Evolutionary conservation across 1,140 invertebrate genomes (phyloP), one percentile per base, ranked within the genome.

Genomic region (Zaprionus vittiger): DNA sequence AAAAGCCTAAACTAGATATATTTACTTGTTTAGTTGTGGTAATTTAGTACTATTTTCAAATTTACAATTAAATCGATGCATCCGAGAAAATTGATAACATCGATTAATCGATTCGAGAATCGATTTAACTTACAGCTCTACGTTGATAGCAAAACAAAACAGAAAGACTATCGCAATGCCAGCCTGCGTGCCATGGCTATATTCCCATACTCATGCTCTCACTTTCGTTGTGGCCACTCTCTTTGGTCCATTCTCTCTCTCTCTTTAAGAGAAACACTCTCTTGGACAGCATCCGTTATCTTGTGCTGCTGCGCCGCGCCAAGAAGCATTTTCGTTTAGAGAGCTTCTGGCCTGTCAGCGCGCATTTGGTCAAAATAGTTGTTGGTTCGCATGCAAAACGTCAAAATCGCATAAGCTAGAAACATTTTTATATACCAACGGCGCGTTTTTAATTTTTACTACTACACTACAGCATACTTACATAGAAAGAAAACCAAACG

Each of bases 361-460:
- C 79, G 85, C 77, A 91, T 79, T 85, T 82, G 79, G 85, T 86
- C 85, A 90, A 90, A 91, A 91, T 90, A 90, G 85, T 90, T 90
- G 85, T 90, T 90, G 85, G 85, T 91, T 90, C 86, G 86, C 85
- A 90, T 91, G 86, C 86, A 85, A 90, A 91, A 90, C 85, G 85
- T 82, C 81, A 77, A 91, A 90, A 90, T 86, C 85, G 86, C 86
- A 83, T 85, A 82, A 89, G 82, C 85, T 90, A 83, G 41, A 89
- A 73, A 90, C 75, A 91, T 82, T 89, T 89, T 90, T 89, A 85
- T 85, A 89, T 85, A 89, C 85, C 86, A 90, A 90, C 86, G 85
- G 86, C 85, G 86, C 85, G 86, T 82, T 90, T 90, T 90, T 91
- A 80, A 91, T 85, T 90, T 87, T 80, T 90, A 91, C 86, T 90